Evolutionary conservation across 2,888 invertebrate species (phyloP).

Genomic region (Parasteatoda lunata): DNA sequence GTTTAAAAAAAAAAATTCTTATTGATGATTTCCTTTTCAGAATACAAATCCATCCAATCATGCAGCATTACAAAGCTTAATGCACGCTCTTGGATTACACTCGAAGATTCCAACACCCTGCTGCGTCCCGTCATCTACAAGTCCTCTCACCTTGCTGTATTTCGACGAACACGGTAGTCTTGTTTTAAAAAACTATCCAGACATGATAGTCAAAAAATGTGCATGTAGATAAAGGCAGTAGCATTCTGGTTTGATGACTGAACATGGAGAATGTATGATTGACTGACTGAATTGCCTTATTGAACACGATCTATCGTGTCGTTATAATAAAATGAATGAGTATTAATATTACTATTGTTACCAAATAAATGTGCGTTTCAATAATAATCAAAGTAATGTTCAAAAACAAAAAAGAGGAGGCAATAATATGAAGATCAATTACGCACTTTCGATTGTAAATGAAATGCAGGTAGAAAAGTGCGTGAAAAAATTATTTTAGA

Average conservation of each 20-base stretch:
- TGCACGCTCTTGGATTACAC: slow-evolving; percentile 74
- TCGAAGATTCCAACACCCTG: slow-evolving; percentile 75
- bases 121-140: slow-evolving; percentile 75
- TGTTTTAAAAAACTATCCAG: slow-evolving; percentile 75
- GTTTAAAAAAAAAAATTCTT: neutral
- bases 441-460: too few species aligned
- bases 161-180: slow-evolving; percentile 75
- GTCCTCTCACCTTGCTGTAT: slow-evolving; percentile 75
- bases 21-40: slow-evolving; percentile 70
- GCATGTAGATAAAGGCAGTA: slow-evolving; percentile 72
- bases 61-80: slow-evolving; percentile 75
- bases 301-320: too few species aligned
- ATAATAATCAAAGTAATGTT: too few species aligned
- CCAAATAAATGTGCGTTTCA: too few species aligned
- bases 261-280: too few species aligned
- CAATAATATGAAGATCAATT: too few species aligned
- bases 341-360: too few species aligned
- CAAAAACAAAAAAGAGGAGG: too few species aligned
- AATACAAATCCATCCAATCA: slow-evolving; percentile 75
- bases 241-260: neutral
- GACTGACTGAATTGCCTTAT: too few species aligned
- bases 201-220: slow-evolving; percentile 76
- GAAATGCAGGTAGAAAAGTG: too few species aligned
- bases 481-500: too few species aligned
- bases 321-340: too few species aligned